A percentile compares a stretch with the other conserved stretches of the same genome.
Conservation (phyloP, 2,797 vertebrate genomes). For the Carduelis carduelis region DNA sequence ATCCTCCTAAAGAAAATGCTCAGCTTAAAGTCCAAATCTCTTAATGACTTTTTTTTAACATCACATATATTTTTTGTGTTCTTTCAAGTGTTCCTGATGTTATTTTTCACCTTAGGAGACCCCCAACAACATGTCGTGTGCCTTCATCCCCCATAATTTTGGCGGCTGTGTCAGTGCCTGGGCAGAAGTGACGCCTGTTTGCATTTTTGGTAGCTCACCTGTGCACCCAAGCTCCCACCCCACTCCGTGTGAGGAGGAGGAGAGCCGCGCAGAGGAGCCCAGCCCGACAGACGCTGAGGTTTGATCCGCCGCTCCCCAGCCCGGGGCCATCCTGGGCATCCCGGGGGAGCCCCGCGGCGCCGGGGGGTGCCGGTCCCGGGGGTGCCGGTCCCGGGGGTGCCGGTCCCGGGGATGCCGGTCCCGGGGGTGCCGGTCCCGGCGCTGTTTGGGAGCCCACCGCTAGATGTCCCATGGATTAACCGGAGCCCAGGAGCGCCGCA, state of each 20-base stretch:
- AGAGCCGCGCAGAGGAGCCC: not conserved
- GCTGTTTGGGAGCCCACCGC: slow-evolving; percentile 40
- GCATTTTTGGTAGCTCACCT: not conserved
- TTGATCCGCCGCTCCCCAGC: not conserved
- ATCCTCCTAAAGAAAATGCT: not conserved
- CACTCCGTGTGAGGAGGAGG: not conserved
- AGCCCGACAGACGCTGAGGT: not conserved
- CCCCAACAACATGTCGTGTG: accelerated
- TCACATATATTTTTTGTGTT: not conserved
- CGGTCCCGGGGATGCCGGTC: too few relatives aligned
- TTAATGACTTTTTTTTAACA: not conserved
- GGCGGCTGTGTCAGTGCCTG: not conserved
- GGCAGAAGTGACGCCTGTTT: accelerated
- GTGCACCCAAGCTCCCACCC: not conserved
- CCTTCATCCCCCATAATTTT: not conserved
- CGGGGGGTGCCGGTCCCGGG: not conserved
- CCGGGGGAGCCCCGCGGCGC: not conserved
- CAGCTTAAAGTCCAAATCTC: not conserved
- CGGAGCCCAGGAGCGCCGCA: not conserved
- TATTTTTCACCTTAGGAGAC: not conserved
- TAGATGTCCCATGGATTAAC: slow-evolving; percentile 68
- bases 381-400: not conserved
- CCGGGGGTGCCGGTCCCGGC: not conserved
- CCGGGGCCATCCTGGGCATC: accelerated
- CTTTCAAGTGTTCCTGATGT: not conserved